phyloP scores from a whole-genome alignment of 1,140 invertebrate genomes.

The Acromyrmex heyeri region DNA sequence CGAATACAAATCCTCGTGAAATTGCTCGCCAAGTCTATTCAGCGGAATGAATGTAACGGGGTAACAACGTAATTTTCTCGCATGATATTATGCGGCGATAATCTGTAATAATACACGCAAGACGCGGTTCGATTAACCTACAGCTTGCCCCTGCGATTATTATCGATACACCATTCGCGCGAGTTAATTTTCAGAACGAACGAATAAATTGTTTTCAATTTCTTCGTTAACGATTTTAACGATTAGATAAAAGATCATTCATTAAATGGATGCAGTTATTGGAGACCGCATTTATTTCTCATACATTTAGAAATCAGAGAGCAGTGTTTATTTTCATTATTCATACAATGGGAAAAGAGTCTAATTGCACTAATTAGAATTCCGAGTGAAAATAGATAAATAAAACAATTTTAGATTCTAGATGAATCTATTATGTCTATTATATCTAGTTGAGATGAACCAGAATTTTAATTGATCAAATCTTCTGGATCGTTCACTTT shows the following conservation, averaged over 20 bases:
- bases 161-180: not conserved
- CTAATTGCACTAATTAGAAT: too few relatives aligned
- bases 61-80: conserved; percentile 51
- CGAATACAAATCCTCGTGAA: conserved; percentile 37
- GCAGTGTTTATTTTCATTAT: not conserved
- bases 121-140: conserved; percentile 20
- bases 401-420: too few relatives aligned
- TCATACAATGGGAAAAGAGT: too few relatives aligned
- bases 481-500: too few relatives aligned
- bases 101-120: conserved; percentile 41
- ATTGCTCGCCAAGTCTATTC: conserved; percentile 33
- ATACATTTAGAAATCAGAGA: not conserved
- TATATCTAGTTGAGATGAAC: too few relatives aligned
- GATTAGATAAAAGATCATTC: not conserved
- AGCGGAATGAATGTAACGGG: conserved; percentile 3
- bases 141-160: not conserved
- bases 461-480: too few relatives aligned
- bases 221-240: not conserved
- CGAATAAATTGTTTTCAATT: conserved; percentile 2
- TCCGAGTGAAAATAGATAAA: too few relatives aligned
- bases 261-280: not conserved
- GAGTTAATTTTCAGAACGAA: conserved; percentile 24
- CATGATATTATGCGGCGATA: conserved; percentile 39
- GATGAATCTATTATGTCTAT: too few relatives aligned
- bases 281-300: not conserved